phyloP scores from a whole-genome alignment of 2,113 vertebrate species.

The Pteronura brasiliensis region DNA sequence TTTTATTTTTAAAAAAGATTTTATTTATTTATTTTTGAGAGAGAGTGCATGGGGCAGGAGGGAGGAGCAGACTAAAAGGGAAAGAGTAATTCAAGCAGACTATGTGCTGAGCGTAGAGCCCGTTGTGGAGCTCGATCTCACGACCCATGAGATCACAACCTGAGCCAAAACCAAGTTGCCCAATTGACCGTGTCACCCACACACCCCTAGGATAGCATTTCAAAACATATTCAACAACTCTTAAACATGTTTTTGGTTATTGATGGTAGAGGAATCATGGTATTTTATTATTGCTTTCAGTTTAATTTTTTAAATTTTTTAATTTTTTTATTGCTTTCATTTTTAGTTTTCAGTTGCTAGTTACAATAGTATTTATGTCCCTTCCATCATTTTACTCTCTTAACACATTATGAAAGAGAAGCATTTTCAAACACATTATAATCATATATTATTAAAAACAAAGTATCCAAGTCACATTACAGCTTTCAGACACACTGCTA shows the following conservation, averaged over 20 bases:
- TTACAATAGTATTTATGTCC: neutral
- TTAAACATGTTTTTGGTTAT: neutral
- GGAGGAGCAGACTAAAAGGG: neutral
- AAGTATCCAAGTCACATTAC: neutral
- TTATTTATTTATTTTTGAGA: neutral
- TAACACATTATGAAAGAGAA: neutral
- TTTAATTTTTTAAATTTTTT: too few species aligned
- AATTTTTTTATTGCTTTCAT: neutral
- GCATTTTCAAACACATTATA: neutral
- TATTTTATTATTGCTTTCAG: neutral
- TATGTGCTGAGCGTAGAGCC: neutral
- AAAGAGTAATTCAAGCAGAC: neutral
- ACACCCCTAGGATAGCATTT: neutral
- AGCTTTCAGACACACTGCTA: neutral
- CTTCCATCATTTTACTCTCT: neutral
- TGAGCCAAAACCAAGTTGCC: neutral
- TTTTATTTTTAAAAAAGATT: neutral
- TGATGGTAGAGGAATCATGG: neutral
- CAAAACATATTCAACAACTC: neutral
- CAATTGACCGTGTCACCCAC: neutral
- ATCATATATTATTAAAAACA: neutral
- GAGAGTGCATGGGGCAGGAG: rapidly evolving
- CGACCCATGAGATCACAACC: neutral
- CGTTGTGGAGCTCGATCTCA: neutral
- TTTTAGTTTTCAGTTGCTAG: neutral